Evolutionary conservation across 2,113 vertebrate genomes (phyloP).

Genomic region (Felis catus): F.catus_Fca126_mat1.0 CM031423.1:67887501-67888000

Average conservation of each 20-base stretch:
- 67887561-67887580: slow-evolving; percentile 99
- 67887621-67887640: slow-evolving; percentile 99
- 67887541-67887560: slow-evolving; percentile 99
- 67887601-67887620: slow-evolving; percentile 99
- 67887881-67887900: not conserved
- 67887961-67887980: not conserved
- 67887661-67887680: slow-evolving; percentile 98
- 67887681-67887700: slow-evolving; percentile 99
- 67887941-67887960: not conserved
- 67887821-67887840: not conserved
- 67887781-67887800: not conserved
- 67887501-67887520: slow-evolving; percentile 96
- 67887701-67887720: slow-evolving; percentile 97
- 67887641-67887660: slow-evolving; percentile 98
- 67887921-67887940: not conserved
- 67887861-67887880: not conserved
- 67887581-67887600: slow-evolving; percentile 97
- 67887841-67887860: not conserved
- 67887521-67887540: slow-evolving; percentile 98
- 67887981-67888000: not conserved
- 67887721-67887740: not conserved
- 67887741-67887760: fast-evolving
- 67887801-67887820: not conserved
- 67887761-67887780: too few relatives aligned
- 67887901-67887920: not conserved